A percentile compares a stretch with the other conserved stretches of the same genome.
phyloP scores from a whole-genome alignment of 1,140 invertebrate species.

The Asbolus verrucosus region DNA sequence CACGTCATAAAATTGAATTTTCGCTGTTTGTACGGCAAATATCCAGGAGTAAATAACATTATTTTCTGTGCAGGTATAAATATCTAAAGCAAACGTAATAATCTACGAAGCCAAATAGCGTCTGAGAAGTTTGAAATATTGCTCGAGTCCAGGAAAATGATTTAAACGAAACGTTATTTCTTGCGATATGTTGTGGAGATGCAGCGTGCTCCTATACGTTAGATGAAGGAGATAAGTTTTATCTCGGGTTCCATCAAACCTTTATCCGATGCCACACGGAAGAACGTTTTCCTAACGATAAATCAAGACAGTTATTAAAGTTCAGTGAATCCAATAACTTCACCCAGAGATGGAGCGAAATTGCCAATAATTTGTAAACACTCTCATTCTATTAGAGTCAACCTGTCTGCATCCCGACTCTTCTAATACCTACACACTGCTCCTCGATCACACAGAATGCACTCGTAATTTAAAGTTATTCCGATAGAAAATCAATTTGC shows the following conservation, averaged over 20 bases:
- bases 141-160: slow-evolving; percentile 12
- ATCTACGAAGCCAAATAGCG: slow-evolving; percentile 29
- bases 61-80: slow-evolving; percentile 23
- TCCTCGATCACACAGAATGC: not conserved
- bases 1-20: too few relatives aligned
- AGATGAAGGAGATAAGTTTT: slow-evolving; percentile 24
- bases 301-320: slow-evolving; percentile 43
- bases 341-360: slow-evolving; percentile 34
- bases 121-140: slow-evolving; percentile 25
- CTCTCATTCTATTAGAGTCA: slow-evolving; percentile 30
- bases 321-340: slow-evolving; percentile 36
- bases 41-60: slow-evolving; percentile 21
- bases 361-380: slow-evolving; percentile 45
- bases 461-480: not conserved
- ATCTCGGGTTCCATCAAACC: slow-evolving; percentile 27
- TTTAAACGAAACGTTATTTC: slow-evolving; percentile 12
- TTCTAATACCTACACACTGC: too few relatives aligned
- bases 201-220: slow-evolving; percentile 18
- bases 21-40: not conserved
- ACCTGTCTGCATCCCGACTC: slow-evolving; percentile 18
- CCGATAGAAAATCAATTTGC: slow-evolving; percentile 5
- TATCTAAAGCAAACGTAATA: slow-evolving; percentile 26
- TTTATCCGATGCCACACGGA: slow-evolving; percentile 40
- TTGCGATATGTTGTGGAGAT: slow-evolving; percentile 28
- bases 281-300: slow-evolving; percentile 22